These are phyloP conservation scores for Etheostoma cragini DNA, from an alignment of 2,113 vertebrate genomes.

Conservation along the genomic window DNA sequence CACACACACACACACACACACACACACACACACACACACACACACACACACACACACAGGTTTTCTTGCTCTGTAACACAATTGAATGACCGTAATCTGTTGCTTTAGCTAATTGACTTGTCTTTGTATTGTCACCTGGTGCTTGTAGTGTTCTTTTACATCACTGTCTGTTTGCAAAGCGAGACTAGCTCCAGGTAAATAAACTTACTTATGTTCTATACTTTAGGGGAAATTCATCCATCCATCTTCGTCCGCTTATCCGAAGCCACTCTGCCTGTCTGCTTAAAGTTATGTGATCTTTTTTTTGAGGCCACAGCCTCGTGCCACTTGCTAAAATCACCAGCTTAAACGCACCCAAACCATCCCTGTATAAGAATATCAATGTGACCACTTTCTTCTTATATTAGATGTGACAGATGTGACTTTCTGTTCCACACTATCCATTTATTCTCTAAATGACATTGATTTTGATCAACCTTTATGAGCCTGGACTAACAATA, in stretches of 20 bases:
- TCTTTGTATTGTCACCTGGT: background rate
- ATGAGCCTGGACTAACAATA: background rate
- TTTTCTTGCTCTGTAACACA: background rate
- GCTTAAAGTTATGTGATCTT: background rate
- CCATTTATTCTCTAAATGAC: background rate
- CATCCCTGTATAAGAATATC: background rate
- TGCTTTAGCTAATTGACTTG: background rate
- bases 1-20: no score
- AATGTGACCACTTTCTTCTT: background rate
- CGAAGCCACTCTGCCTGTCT: background rate
- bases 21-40: background rate
- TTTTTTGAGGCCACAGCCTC: background rate
- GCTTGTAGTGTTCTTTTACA: background rate
- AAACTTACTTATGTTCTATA: background rate
- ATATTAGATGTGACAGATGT: background rate
- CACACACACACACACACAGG: background rate
- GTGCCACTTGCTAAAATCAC: background rate
- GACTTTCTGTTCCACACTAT: background rate
- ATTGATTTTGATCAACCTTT: background rate
- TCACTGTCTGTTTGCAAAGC: background rate
- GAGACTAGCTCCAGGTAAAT: background rate
- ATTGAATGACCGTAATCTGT: background rate
- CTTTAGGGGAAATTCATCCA: background rate
- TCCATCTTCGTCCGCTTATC: no score
- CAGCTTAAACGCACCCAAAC: background rate